Conservation (phyloP, 2,888 invertebrate genomes). For the Branchipolynoe longqiensis region DNA sequence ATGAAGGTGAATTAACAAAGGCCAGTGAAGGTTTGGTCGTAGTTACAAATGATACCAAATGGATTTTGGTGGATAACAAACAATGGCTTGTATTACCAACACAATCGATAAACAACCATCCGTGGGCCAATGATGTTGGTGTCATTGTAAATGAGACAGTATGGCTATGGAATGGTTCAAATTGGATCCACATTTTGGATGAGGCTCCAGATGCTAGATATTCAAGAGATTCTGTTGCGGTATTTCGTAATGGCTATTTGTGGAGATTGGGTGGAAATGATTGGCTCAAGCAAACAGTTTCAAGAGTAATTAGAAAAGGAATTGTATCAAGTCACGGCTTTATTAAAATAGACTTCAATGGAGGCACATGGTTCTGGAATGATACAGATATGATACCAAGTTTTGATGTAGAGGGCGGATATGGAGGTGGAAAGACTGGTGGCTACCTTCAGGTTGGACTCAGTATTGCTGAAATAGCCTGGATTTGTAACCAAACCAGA, state of each 20-base stretch:
- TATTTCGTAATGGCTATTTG: slow-evolving; percentile 20
- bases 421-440: not conserved
- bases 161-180: slow-evolving; percentile 42
- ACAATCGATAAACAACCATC: too few relatives aligned
- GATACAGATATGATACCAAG: not conserved
- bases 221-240: not conserved
- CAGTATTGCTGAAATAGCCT: not conserved
- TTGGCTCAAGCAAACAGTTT: not conserved
- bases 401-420: not conserved
- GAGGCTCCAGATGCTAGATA: not conserved
- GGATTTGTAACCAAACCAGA: not conserved
- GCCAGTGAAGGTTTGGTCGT: not conserved
- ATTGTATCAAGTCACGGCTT: not conserved
- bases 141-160: slow-evolving; percentile 10
- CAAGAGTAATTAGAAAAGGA: not conserved
- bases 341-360: not conserved
- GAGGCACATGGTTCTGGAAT: slow-evolving; percentile 14
- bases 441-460: slow-evolving; percentile 3
- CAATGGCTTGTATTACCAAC: not conserved
- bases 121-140: not conserved
- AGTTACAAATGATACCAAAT: slow-evolving; percentile 6
- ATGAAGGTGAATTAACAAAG: not conserved
- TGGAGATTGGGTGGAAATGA: slow-evolving; percentile 18
- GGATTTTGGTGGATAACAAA: not conserved
- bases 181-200: not conserved